These are phyloP conservation scores for Eupithecia subumbrata DNA, from an alignment of 2,888 invertebrate species.

Conservation along the genomic window DNA sequence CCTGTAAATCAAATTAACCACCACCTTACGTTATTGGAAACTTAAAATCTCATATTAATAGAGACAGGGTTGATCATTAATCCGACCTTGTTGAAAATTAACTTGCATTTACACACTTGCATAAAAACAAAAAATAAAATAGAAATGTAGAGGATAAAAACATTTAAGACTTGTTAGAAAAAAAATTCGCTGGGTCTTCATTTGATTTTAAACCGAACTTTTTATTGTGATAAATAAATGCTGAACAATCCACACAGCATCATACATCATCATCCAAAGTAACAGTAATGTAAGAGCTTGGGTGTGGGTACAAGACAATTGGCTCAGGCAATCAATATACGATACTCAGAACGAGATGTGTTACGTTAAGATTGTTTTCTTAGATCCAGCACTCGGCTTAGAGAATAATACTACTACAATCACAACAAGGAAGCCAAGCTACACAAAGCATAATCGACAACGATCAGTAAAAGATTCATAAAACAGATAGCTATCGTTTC, in stretches of 20 bases:
- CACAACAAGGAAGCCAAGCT: slow-evolving; percentile 5
- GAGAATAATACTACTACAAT: not conserved
- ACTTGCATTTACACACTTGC: not conserved
- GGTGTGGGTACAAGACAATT: not conserved
- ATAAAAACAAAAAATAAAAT: too few relatives aligned
- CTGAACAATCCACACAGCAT: not conserved
- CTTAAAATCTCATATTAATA: slow-evolving; percentile 50
- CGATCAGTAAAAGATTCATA: slow-evolving; percentile 11
- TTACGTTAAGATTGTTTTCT: not conserved
- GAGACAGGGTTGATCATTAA: slow-evolving; percentile 17
- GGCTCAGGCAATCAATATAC: not conserved
- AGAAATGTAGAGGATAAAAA: not conserved
- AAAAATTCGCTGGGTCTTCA: not conserved
- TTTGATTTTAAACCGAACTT: not conserved
- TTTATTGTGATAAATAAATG: not conserved
- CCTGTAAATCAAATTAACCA: slow-evolving; percentile 64
- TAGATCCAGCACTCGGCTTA: not conserved
- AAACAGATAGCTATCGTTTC: slow-evolving; percentile 23
- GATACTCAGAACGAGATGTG: not conserved
- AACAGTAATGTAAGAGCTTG: too few relatives aligned
- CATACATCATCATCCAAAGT: not conserved
- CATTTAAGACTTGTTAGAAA: not conserved
- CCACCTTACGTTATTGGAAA: slow-evolving; percentile 47
- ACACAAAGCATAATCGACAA: not conserved
- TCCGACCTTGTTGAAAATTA: not conserved